Conservation (phyloP, 2,888 invertebrate species). For the Thera britannica region DNA sequence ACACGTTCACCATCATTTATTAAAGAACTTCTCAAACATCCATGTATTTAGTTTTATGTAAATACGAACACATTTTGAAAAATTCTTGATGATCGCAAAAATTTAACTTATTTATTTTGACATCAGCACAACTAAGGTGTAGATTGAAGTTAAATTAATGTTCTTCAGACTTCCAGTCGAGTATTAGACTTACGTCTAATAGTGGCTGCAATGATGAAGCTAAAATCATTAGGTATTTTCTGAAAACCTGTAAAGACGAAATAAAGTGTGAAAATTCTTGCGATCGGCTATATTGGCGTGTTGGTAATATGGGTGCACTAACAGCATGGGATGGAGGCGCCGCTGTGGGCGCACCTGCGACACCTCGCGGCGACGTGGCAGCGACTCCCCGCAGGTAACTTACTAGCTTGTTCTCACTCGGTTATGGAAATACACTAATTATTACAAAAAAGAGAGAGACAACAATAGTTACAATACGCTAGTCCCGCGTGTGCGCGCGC, state of each 20-base stretch:
- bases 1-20: conserved; percentile 24
- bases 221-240: neutral
- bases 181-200: neutral
- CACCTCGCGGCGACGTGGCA: conserved; percentile 70
- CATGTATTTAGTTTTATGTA: neutral
- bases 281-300: conserved; percentile 45
- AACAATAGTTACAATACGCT: no score
- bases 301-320: conserved; percentile 79
- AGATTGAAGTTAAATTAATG: no score
- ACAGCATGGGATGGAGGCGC: conserved; percentile 86
- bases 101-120: conserved; percentile 21
- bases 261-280: conserved; percentile 27
- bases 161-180: neutral
- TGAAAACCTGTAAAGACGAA: neutral
- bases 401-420: neutral
- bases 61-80: conserved; percentile 24
- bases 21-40: neutral
- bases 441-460: no score
- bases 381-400: conserved; percentile 58
- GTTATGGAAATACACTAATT: neutral
- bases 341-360: conserved; percentile 80
- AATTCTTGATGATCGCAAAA: conserved; percentile 37
- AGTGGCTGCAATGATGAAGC: neutral
- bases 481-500: no score
- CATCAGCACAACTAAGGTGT: no score